Conservation (phyloP, 2,113 vertebrate species). For the Capreolus pygargus region DNA sequence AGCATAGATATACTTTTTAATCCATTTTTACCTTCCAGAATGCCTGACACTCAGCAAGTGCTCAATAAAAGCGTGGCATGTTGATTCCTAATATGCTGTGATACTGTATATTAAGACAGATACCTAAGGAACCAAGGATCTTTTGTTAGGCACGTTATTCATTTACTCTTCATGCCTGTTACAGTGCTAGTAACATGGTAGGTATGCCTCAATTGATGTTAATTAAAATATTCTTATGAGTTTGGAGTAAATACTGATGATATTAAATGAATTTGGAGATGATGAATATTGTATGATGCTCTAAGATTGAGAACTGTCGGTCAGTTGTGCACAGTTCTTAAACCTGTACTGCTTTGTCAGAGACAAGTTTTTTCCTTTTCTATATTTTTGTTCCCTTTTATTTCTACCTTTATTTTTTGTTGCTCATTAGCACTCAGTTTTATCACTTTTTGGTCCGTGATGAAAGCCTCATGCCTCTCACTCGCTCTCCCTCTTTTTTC, state of each 20-base stretch:
- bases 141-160: background rate
- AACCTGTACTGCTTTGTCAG: background rate
- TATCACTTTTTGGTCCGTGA: slow-evolving; percentile 3
- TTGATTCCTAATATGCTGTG: background rate
- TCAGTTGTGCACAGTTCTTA: background rate
- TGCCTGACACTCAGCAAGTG: background rate
- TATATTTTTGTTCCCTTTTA: background rate
- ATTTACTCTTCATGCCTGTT: background rate
- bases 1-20: background rate
- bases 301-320: background rate
- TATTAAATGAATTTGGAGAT: background rate
- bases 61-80: background rate
- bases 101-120: background rate
- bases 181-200: background rate
- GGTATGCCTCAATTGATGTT: background rate
- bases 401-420: background rate
- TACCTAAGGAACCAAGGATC: background rate
- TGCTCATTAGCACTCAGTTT: slow-evolving; percentile 43
- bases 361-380: background rate
- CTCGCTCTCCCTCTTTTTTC: background rate
- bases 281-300: background rate
- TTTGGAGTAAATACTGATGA: background rate
- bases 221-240: background rate
- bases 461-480: slow-evolving; percentile 8
- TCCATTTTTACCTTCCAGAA: background rate